Evolutionary conservation across 2,113 vertebrate genomes (phyloP).

Genomic region (Poecile atricapillus): DNA sequence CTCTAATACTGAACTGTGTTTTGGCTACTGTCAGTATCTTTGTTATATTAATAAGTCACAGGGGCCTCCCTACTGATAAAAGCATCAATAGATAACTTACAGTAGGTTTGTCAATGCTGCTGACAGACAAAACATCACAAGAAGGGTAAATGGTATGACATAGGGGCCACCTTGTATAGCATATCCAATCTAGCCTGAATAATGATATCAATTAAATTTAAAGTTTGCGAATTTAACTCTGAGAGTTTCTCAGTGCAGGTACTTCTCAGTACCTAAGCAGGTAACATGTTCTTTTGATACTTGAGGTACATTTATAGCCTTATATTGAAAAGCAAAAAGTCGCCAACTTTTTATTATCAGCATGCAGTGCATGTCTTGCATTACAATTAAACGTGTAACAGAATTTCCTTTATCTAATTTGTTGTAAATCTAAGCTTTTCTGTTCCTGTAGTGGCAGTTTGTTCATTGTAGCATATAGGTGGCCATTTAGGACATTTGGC

Average conservation of each 20-base stretch:
- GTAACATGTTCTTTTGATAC: background rate
- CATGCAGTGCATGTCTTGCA: background rate
- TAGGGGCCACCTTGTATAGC: background rate
- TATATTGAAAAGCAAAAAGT: background rate
- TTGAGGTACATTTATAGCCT: background rate
- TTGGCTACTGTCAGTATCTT: background rate
- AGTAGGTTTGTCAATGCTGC: background rate
- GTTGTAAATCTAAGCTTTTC: background rate
- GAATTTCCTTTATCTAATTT: background rate
- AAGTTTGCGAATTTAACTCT: background rate
- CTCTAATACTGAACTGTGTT: background rate
- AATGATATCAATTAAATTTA: background rate
- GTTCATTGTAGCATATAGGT: constrained; percentile 47
- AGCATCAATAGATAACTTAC: background rate
- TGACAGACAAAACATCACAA: background rate
- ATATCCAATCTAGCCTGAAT: background rate
- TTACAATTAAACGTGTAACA: background rate
- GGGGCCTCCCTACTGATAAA: background rate
- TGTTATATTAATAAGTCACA: background rate
- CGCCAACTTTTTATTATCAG: background rate
- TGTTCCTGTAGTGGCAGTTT: constrained; percentile 7
- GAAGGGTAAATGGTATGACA: background rate
- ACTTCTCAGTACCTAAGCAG: background rate
- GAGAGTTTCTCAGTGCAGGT: background rate
- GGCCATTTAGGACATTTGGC: constrained; percentile 51